A percentile compares a stretch with the other conserved stretches of the same genome.
phyloP scores from a whole-genome alignment of 2,797 vertebrate genomes.

The Malacoraja senta region DNA sequence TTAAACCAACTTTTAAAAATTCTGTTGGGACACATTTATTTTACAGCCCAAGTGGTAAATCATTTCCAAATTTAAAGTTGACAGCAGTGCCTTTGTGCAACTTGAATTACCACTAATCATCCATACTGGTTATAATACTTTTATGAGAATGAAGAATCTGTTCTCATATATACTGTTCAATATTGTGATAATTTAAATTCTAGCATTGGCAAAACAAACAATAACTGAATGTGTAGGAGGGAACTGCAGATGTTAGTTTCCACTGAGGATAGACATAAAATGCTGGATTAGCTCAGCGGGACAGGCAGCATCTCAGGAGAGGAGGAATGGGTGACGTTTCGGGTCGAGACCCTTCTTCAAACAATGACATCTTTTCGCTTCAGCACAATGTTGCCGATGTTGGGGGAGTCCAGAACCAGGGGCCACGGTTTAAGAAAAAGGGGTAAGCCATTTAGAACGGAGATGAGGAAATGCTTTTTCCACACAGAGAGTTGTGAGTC shows the following conservation, averaged over 20 bases:
- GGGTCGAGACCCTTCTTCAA: too few species aligned
- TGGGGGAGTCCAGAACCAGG: too few species aligned
- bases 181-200: not conserved
- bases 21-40: not conserved
- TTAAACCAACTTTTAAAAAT: not conserved
- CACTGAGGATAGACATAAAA: too few species aligned
- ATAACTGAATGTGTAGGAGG: not conserved
- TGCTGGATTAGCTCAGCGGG: too few species aligned
- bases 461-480: too few species aligned
- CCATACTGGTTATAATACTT: not conserved
- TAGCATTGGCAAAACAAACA: not conserved
- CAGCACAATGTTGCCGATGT: not conserved
- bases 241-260: too few species aligned
- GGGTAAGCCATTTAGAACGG: too few species aligned
- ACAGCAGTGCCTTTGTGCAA: not conserved
- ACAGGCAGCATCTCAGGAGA: too few species aligned
- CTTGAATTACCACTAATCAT: not conserved
- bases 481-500: too few species aligned
- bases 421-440: too few species aligned
- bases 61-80: not conserved
- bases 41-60: not conserved
- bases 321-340: too few species aligned
- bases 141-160: not conserved
- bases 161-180: not conserved
- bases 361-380: not conserved